Conservation (phyloP, 2,888 invertebrate species). For the Acheta domesticus region DNA sequence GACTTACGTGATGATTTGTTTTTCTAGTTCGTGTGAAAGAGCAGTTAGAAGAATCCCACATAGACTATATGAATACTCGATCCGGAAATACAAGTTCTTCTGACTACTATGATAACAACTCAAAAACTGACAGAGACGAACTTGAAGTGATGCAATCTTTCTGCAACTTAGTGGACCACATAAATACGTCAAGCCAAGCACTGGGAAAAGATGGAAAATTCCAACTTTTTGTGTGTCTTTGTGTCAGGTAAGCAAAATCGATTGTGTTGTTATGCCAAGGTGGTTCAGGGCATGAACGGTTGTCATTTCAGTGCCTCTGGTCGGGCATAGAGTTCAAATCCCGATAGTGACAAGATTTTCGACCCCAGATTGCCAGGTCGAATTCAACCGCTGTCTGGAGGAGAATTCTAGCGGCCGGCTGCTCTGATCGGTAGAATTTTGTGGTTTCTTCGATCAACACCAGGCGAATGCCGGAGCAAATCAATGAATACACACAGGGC, state of each 20-base stretch:
- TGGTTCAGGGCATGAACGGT: background rate
- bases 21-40: conserved; percentile 72
- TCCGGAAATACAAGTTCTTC: conserved; percentile 29
- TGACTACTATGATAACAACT: background rate
- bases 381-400: too few relatives aligned
- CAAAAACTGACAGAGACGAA: background rate
- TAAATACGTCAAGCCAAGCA: conserved; percentile 77
- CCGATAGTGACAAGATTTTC: too few relatives aligned
- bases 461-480: too few relatives aligned
- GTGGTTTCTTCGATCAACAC: too few relatives aligned
- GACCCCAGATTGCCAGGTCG: too few relatives aligned
- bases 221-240: conserved; percentile 91
- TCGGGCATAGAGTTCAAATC: too few relatives aligned
- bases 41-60: conserved; percentile 69
- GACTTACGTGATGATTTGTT: background rate
- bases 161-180: conserved; percentile 84
- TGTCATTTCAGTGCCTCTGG: too few relatives aligned
- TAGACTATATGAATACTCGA: conserved; percentile 48
- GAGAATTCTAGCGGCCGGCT: too few relatives aligned
- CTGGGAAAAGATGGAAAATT: conserved; percentile 98
- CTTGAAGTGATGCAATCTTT: conserved; percentile 52
- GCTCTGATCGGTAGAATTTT: too few relatives aligned
- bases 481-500: too few relatives aligned
- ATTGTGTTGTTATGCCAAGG: conserved; percentile 25
- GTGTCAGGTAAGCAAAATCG: conserved; percentile 66